Conservation (phyloP, 35 echinoderm and acorn worm genomes). For the Ptychodera flava region DNA sequence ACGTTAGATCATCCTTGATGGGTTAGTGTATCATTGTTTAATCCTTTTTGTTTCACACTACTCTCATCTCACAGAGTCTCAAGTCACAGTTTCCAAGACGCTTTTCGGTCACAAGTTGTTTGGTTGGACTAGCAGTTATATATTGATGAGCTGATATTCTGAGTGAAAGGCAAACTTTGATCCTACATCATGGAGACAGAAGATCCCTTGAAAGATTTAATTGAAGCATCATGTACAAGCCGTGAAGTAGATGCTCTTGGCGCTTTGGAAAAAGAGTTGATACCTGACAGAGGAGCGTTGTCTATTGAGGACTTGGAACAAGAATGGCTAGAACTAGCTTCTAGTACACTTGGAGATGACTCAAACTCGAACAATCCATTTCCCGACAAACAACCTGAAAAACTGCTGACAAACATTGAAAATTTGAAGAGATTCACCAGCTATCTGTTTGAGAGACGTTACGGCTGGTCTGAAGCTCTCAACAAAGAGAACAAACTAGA, state of each 20-base stretch:
- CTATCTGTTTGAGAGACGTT: conserved; percentile 88
- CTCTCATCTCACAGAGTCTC: too few relatives aligned
- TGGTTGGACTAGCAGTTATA: too few relatives aligned
- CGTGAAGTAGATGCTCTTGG: not conserved
- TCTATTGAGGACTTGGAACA: conserved; percentile 57
- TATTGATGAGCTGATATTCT: too few relatives aligned
- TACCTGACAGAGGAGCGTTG: not conserved
- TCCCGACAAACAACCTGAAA: conserved; percentile 40
- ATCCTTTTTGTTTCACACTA: too few relatives aligned
- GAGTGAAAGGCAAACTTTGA: too few relatives aligned
- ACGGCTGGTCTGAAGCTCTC: conserved; percentile 79
- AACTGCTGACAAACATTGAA: conserved; percentile 30
- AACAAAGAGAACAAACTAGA: not conserved
- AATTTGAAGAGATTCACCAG: conserved; percentile 75
- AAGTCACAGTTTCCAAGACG: too few relatives aligned
- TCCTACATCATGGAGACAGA: conserved; percentile 11
- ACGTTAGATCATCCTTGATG: too few relatives aligned
- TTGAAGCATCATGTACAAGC: not conserved
- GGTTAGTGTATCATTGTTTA: too few relatives aligned
- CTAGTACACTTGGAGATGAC: conserved; percentile 58
- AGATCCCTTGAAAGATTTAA: not conserved
- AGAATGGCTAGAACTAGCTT: conserved; percentile 57
- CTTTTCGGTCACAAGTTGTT: too few relatives aligned
- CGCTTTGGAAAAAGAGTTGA: not conserved
- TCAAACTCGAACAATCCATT: conserved; percentile 53